Evolutionary conservation across 2,888 invertebrate species (phyloP), one percentile per base, ranked within the genome.

Genomic region (Sinotaia quadrata): DNA sequence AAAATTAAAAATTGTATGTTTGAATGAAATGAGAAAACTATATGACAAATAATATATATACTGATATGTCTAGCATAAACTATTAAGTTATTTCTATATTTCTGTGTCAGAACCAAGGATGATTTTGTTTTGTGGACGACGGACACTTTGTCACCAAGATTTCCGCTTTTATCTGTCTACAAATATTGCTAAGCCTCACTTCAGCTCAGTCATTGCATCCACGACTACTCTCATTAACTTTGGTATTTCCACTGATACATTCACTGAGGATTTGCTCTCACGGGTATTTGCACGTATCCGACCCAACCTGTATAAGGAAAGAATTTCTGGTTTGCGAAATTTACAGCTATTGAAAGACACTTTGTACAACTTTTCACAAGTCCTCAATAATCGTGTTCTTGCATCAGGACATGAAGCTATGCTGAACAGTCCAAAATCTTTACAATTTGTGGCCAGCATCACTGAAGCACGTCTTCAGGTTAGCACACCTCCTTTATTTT

Each of bases 101-200:
- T 52, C 18, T 24, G 47, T 75, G 76, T 12, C 73, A 85, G 85
- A 83, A 49, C 79, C 85, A 18, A 75, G 84, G n/a, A 83, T 87
- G 83, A 84, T 87, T 66, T 76, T 79, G 56, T 86, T 84, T 75
- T 84, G 83, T 76, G 84, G 84, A 0, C 78, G 87, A 4, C 77
- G 85, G n/a, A 83, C 85, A 57, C 78, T 87, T 34, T 87, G 86
- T 73, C 84, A 87, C 67, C 82, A 82, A 41, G 79, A 84, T 72
- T 86, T 87, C 81, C 77, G 81, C 12, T 82, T 86, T 58, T 84
- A 80, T 69, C 71, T 87, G 59, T 77, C 86, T 7, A 85, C 85
- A 8, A 74, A 75, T 24, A 74, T 81, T 7, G 75, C 81, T 27
- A 84, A 83, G 62, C 86, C 87, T 8, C 74, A 75, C 54, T 83